Base-by-base conservation (phyloP, 2,113 vertebrate species). In the Actinemys pallida region DNA sequence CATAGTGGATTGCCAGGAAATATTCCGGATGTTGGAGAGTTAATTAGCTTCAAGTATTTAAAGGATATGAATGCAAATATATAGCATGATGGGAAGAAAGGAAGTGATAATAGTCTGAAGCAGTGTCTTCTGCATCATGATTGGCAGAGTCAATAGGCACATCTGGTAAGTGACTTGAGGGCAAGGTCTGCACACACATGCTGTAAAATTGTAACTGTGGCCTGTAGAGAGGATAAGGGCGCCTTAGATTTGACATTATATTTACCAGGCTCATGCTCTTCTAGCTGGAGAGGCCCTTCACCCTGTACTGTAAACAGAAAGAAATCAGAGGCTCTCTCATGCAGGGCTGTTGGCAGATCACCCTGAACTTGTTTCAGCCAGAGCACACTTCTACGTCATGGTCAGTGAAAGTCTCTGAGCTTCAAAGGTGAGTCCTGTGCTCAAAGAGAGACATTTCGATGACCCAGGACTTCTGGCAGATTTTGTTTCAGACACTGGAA, bases 401-500 rank as follows among this genome's bases (percentile, higher is more conserved):
- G 99, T 99, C 99, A 99, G 97, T 99, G 98, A 98, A 98, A 98
- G 98, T 97, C 98, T 98, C 98, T 65, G 92, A 98, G 96, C 98
- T 97, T 97, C 98, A 98, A 99, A 98, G 98, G 98, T 99, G 95
- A 98, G 98, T 98, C 98, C 98, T 98, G 97, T 97, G 98, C 98
- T 98, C 98, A 98, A 98, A 99, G 98, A 97, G 98, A 98, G 98
- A 98, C 98, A 99, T 98, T 99, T 97, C 98, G 82, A 96, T 99
- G 98, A 99, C 98, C 98, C 98, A 98, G 96, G 98, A 97, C 98
- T 98, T 96, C 95, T 98, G 97, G 97, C 92, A 97, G 98, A 98
- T 99, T 99, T 98, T 97, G 98, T 99, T 99, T 99, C 99, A 99
- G 98, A 98, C 98, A 98, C 96, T 98, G 94, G 97, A 98, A 98